Base-by-base conservation (phyloP, 2,888 invertebrate genomes). In the Axea sp. region DNA sequence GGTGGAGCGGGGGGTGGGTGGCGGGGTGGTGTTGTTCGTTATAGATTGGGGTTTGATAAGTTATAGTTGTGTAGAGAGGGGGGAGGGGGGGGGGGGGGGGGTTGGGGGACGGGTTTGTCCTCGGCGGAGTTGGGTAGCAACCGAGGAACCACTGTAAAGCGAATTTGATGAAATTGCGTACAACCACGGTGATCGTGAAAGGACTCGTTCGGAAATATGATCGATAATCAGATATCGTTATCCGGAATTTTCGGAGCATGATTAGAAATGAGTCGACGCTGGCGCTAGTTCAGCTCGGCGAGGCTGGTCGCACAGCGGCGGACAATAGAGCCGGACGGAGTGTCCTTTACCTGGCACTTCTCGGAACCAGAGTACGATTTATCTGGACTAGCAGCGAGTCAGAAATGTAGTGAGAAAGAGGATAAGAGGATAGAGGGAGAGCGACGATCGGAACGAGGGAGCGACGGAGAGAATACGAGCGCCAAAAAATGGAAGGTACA, bases 321-420 rank as follows among this genome's bases (percentile, higher is more conserved):
- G 73, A 73, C 73, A 77, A 77, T 76, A 62, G 65, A 37, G 68
- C 47, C 67, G 55, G 41, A 47, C 57, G 39, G 74, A 57, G 65
- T 64, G 64, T 62, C 67, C 76, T 78, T 77, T 82, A 83, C 82
- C 83, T 83, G 83, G 79, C 73, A 69, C 78, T 85, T 86, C 85
- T 78, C 71, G 82, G 86, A 86, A 86, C 73, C 77, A 67, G 76
- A 75, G 81, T 76, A 80, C 82, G 84, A 84, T 84, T 84, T 86
- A 85, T 85, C 82, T 81, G 82, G 80, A 76, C 81, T 78, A 59
- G 73, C 64, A 71, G 69, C 65, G 47, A 64, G 57, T 45, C 47
- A 39, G 73, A 69, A 57, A 62, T 62, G 53, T 62, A 53, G 69
- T 51, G 53, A 64, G 57, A 49, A 49, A 76, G 59, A 74, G 55